These are phyloP conservation scores for Propithecus perrieri DNA, from an alignment of 2,797 vertebrate genomes.

Conservation along the genomic window DNA sequence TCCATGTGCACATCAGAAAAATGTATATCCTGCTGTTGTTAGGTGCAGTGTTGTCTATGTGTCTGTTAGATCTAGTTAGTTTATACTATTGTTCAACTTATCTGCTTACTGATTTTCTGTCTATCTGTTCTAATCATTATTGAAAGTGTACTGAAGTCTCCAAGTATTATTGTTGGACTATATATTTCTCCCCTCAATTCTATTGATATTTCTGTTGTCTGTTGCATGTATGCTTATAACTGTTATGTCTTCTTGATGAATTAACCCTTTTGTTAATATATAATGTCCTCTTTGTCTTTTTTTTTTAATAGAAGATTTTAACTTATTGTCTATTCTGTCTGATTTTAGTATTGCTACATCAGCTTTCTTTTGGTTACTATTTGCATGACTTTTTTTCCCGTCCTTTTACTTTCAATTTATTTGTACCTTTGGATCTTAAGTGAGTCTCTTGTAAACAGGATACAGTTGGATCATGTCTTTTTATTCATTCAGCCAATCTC, in stretches of 20 bases:
- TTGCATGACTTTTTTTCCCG: background rate
- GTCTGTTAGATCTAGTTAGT: background rate
- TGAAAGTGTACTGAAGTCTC: background rate
- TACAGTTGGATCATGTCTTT: background rate
- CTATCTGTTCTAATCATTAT: background rate
- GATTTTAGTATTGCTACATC: background rate
- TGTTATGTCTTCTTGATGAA: background rate
- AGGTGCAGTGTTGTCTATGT: background rate
- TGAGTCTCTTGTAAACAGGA: background rate
- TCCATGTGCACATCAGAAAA: background rate
- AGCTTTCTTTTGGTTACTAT: background rate
- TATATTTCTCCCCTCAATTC: background rate
- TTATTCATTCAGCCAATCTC: background rate
- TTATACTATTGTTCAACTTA: background rate
- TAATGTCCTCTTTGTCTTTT: background rate
- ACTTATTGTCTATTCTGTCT: background rate
- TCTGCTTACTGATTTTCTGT: background rate
- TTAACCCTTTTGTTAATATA: background rate
- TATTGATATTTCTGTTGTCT: background rate
- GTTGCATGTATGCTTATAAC: background rate
- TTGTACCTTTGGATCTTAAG: background rate
- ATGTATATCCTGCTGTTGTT: background rate
- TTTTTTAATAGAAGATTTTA: background rate
- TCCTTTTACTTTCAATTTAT: background rate
- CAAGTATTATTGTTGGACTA: background rate